Base-by-base conservation (phyloP, 2,888 invertebrate species). In the Artemia sp. region DNA sequence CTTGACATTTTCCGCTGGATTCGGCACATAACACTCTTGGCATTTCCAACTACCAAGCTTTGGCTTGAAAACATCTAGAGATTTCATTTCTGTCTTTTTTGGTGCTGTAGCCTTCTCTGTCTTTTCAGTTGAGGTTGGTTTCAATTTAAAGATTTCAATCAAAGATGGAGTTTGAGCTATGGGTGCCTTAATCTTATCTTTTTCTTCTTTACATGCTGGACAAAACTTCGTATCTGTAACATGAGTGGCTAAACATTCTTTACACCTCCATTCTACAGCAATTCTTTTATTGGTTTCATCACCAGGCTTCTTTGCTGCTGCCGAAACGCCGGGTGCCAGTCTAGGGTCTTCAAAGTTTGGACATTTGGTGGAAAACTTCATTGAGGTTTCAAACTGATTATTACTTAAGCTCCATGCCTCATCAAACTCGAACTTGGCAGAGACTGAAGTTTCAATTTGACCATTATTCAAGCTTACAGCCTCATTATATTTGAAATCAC, bases 181-280 rank as follows among this genome's bases (percentile, higher is more conserved):
- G n/a, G 64, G 64, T n/a, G 9, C 64, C 24, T 58, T 58, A n/a
- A 24, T 11, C 24, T 58, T n/a, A 24, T 58, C 64, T 24, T 58
- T 58, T 2, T n/a, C 14, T 58, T n/a, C 64, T 58, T 58, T 58
- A 24, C 64, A 58, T n/a, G 64, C 64, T 19, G 64, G 64, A 24
- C 64, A 58, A 9, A 58, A n/a, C n/a, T 24, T 58, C n/a, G 14
- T 58, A 10, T 58, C 64, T 58, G n/a, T 58, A 58, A 9, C 10
- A 10, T 58, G 64, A 24, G 64, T 19, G 64, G 64, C 24, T 58
- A 58, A 58, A 58, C 64, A 58, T 12, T 58, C 64, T 11, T 58
- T 58, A 24, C 64, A 58, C n/a, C 8, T 19, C 64, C 64, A 58
- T 24, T 19, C 9, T 58, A 24, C 64, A 58, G 8, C 64, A 38